Evolutionary conservation across 2,797 vertebrate genomes (phyloP).

Genomic region (Chlorospingus semifuscus): DNA sequence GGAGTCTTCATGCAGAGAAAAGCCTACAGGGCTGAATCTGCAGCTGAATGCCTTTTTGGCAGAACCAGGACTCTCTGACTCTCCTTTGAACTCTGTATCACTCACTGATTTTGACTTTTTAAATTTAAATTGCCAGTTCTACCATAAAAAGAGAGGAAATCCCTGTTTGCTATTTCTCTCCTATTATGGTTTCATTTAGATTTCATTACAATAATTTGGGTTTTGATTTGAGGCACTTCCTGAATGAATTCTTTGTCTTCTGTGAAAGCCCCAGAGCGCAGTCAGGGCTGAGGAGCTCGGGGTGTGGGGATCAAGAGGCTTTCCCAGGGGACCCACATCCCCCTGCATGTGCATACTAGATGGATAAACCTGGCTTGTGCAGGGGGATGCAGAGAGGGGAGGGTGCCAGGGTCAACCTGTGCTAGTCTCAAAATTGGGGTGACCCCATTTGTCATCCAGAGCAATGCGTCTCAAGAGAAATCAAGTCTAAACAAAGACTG

Average conservation of each 20-base stretch:
- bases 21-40: neutral
- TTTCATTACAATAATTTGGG: neutral
- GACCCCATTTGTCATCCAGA: neutral
- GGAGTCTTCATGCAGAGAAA: neutral
- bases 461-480: neutral
- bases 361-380: neutral
- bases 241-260: neutral
- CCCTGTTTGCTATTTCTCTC: neutral
- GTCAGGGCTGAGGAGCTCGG: neutral
- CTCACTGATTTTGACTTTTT: neutral
- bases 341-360: fast-evolving
- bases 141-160: neutral
- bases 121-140: neutral
- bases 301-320: neutral
- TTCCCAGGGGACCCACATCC: neutral
- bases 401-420: neutral
- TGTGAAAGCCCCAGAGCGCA: neutral
- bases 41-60: neutral
- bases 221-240: neutral
- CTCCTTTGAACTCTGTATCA: neutral
- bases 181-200: neutral
- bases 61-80: neutral
- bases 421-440: neutral
- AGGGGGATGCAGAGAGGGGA: neutral
- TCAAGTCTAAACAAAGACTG: neutral